Evolutionary conservation across 2,888 invertebrate species (phyloP).

Genomic region (Tuberolachnus salignus): DNA sequence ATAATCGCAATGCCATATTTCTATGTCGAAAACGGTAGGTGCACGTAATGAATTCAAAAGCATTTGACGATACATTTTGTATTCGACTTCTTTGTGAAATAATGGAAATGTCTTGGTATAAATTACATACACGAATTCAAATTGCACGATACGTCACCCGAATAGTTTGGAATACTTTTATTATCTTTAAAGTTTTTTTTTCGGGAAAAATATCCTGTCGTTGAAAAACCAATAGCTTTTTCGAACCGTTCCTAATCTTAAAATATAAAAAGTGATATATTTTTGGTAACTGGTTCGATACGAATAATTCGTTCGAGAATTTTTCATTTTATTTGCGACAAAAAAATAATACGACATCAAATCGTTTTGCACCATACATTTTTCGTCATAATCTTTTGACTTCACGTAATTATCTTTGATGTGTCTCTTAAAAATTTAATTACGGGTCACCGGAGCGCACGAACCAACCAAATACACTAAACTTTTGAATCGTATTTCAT

Average conservation of each 20-base stretch:
- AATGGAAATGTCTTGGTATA: background rate
- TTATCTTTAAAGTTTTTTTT: background rate
- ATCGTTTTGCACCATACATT: background rate
- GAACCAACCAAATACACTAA: background rate
- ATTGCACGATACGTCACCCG: background rate
- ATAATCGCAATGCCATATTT: background rate
- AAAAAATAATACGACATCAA: background rate
- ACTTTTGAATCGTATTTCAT: conserved; percentile 7
- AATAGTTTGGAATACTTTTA: background rate
- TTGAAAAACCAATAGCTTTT: background rate
- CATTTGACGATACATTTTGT: background rate
- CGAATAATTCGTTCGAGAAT: too few species aligned
- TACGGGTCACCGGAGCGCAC: background rate
- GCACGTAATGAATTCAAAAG: too few species aligned
- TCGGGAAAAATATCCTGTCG: background rate
- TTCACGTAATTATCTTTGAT: too few species aligned
- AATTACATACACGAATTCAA: too few species aligned
- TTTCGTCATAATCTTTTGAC: background rate
- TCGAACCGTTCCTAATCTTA: too few species aligned
- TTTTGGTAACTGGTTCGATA: too few species aligned
- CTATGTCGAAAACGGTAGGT: too few species aligned
- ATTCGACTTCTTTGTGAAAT: background rate
- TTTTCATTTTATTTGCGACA: background rate
- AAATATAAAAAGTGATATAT: too few species aligned
- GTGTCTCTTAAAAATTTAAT: background rate